phyloP scores from a whole-genome alignment of 2,888 invertebrate genomes.

The Scelioninae gen. 2 region DNA sequence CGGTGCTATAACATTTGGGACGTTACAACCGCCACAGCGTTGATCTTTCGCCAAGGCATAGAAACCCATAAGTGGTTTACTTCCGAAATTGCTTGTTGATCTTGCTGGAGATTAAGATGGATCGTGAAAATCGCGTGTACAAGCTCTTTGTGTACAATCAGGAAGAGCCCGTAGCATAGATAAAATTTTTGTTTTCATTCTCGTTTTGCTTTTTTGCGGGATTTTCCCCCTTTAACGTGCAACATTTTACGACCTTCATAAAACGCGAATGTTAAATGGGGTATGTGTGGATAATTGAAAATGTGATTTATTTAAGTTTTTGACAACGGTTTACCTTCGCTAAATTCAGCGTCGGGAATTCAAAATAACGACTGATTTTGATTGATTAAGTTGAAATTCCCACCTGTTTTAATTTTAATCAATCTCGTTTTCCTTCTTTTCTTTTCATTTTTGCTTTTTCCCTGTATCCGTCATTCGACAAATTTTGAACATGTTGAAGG shows the following conservation, averaged over 20 bases:
- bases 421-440: too few relatives aligned
- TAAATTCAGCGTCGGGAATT: conserved; percentile 12
- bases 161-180: conserved; percentile 28
- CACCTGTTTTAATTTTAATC: too few relatives aligned
- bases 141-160: conserved; percentile 39
- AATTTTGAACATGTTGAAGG: too few relatives aligned
- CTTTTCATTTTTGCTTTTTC: too few relatives aligned
- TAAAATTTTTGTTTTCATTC: conserved; percentile 16
- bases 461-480: too few relatives aligned
- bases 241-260: conserved; percentile 36
- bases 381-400: too few relatives aligned
- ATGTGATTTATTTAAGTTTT: conserved; percentile 18
- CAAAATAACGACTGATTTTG: neutral
- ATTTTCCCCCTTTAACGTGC: conserved; percentile 3
- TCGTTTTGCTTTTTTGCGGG: too few relatives aligned
- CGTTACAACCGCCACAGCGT: conserved; percentile 32
- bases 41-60: conserved; percentile 42
- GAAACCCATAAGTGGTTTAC: conserved; percentile 57
- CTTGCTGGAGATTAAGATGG: conserved; percentile 52
- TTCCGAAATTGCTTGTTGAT: conserved; percentile 57
- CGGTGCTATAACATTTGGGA: conserved; percentile 23
- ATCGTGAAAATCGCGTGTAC: conserved; percentile 53
- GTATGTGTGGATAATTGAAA: conserved; percentile 29
- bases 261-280: conserved; percentile 32
- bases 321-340: conserved; percentile 1